Base-by-base conservation (phyloP, 2,888 invertebrate species). In the Vannuccia rotundouncinata region DNA sequence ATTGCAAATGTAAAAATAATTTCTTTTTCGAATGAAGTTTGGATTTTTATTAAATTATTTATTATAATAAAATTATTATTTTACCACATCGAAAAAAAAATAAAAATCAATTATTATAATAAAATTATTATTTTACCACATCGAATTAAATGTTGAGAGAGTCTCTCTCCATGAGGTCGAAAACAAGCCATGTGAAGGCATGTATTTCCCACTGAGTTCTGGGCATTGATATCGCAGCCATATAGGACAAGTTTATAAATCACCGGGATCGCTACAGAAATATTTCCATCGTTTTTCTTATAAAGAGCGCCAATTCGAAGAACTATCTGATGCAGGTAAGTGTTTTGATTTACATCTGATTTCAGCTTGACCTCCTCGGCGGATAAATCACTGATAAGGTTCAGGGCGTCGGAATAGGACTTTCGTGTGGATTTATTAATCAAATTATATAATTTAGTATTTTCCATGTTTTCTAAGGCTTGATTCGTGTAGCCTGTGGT, bases 141-240 rank as follows among this genome's bases (percentile, higher is more conserved):
- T 59, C 84, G 73, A 10, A 84, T 84, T 13, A 84, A 81, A 78
- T 84, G 84, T 59, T 79, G 76, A 59, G 82, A 82, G 0, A 84
- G 60, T 28, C 13, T 22, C 27, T 83, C 82, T 0, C 83, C 84
- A 22, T 82, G 73, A 1, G 84, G 84, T 79, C 81, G 78, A 74
- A 84, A 77, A 76, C 84, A 85, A 25, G 84, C 84, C 28, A 84
- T 79, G 77, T 85, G 84, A 13, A 84, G 81, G 30, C 82, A 81
- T 2, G 84, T 84, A 81, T 84, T 84, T n/a, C 84, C 84, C 73
- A 83, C 82, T 0, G 74, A 31, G 78, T 84, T 84, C 81, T 84
- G 84, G 0, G 84, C 84, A 77, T 84, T 84, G 28, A 84, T 82
- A 25, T 81, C 80, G 13, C 83, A 81, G 0, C 84, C 84, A 25